Evolutionary conservation across 1,140 invertebrate species (phyloP), one percentile per base, ranked within the genome.

Genomic region (Bombus confusus): DNA sequence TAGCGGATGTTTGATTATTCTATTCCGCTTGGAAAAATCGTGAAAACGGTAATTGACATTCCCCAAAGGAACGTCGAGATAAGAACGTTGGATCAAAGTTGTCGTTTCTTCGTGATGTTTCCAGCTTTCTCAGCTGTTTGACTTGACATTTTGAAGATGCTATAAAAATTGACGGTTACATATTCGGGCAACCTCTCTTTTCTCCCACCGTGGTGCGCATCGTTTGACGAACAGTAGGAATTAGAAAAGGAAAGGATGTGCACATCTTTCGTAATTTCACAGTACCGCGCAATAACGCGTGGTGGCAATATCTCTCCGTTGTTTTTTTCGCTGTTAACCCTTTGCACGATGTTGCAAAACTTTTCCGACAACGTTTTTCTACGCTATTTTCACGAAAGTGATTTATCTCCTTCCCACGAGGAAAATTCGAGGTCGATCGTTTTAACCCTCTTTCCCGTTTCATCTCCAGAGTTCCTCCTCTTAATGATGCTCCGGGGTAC

Each of bases 271-370:
- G 62, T 90, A 90, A 90, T 90, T 90, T 75, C 71, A 66, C 28
- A 68, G 43, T 47, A 52, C 34, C 83, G 90, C 86, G 89, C 88
- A 77, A 90, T 66, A 59, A 88, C 62, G 86, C 88, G 69, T 90
- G 88, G 57, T 62, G 41, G 47, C 37, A n/a, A 37, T 3, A 59
- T 62, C 39, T 47, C 59, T n/a, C 37, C 18, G 41, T 75, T 64
- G 25, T 43, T 18, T 69, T 9, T 59, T 13, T 59, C 3, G 13
- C 25, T 18, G 5, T 25, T 12, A 15, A 34, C 25, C 13, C 28
- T 8, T 34, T 39, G 22, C 34, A 0, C 13, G 8, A 37, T 37
- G 31, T 69, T 18, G 25, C 25, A 37, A 69, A 52, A 80, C 52
- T 66, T 4, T 69, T n/a, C 64, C 39, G 66, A 22, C 22, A 22